These are phyloP conservation scores for Acleris emargana DNA, from an alignment of 2,888 invertebrate species.

Conservation along the genomic window DNA sequence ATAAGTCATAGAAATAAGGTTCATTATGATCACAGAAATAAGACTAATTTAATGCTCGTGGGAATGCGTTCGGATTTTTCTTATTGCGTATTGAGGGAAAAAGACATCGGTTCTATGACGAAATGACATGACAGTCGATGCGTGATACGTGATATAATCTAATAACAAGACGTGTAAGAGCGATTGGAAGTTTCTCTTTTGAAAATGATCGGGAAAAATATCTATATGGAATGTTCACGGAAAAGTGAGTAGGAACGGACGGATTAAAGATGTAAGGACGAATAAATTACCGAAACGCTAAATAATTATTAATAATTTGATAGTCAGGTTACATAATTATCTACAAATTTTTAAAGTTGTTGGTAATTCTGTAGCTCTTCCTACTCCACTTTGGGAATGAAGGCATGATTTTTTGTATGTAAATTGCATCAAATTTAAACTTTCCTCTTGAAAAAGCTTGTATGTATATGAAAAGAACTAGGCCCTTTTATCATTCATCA, in stretches of 20 bases:
- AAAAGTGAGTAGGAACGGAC: too few relatives aligned
- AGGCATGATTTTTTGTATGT: too few relatives aligned
- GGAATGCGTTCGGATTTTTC: constrained; percentile 49
- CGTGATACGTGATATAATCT: constrained; percentile 28
- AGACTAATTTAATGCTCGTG: constrained; percentile 44
- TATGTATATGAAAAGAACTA: neutral
- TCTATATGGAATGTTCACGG: too few relatives aligned
- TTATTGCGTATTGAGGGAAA: constrained; percentile 38
- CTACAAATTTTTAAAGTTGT: too few relatives aligned
- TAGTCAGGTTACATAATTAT: too few relatives aligned
- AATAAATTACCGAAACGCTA: too few relatives aligned
- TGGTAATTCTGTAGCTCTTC: too few relatives aligned
- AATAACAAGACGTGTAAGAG: neutral
- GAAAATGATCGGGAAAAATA: neutral
- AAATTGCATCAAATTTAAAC: neutral
- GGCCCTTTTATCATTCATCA: neutral
- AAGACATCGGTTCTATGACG: constrained; percentile 21
- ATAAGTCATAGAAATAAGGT: constrained; percentile 22
- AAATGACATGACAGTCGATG: constrained; percentile 27
- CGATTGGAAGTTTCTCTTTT: neutral
- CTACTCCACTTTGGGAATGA: too few relatives aligned
- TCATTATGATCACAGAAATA: constrained; percentile 16
- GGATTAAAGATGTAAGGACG: too few relatives aligned
- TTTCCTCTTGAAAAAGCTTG: neutral
- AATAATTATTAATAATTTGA: too few relatives aligned